Evolutionary conservation across 2,797 vertebrate genomes (phyloP).

Genomic region (Macroramphosus scolopax): DNA sequence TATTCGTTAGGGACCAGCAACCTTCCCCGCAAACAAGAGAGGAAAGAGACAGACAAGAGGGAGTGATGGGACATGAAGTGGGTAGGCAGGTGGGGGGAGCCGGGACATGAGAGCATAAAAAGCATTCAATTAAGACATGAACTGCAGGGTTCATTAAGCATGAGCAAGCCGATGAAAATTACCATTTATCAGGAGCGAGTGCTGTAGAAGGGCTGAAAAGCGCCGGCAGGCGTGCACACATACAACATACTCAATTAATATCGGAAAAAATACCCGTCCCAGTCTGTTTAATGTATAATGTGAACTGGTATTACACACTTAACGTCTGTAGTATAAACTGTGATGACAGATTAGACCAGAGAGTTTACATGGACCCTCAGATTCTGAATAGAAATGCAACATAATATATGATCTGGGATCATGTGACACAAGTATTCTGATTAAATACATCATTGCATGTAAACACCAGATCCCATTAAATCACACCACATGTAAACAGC

Average conservation of each 20-base stretch:
- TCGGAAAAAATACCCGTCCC: slow-evolving; percentile 6
- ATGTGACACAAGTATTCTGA: no score
- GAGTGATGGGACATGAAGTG: slow-evolving; percentile 1
- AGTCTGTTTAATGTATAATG: slow-evolving; percentile 11
- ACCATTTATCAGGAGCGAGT: slow-evolving; percentile 82
- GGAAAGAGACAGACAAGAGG: not conserved
- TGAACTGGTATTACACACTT: slow-evolving; percentile 6
- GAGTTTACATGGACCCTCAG: no score
- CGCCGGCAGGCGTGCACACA: slow-evolving; percentile 27
- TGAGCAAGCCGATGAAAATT: slow-evolving; percentile 83
- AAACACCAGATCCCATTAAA: no score
- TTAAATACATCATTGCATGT: no score
- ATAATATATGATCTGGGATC: no score
- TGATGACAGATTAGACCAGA: no score
- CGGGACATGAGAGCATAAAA: slow-evolving; percentile 71
- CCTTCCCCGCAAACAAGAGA: slow-evolving; percentile 45
- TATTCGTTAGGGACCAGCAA: slow-evolving; percentile 61
- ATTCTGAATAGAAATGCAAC: no score
- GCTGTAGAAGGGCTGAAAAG: slow-evolving; percentile 52
- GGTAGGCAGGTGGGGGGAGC: not conserved
- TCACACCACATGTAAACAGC: no score
- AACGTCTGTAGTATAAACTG: not conserved
- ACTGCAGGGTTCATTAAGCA: slow-evolving; percentile 89
- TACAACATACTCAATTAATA: slow-evolving; percentile 12
- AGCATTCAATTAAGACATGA: slow-evolving; percentile 87